Conservation (phyloP, 1,140 invertebrate species). For the Lucilia sericata region DNA sequence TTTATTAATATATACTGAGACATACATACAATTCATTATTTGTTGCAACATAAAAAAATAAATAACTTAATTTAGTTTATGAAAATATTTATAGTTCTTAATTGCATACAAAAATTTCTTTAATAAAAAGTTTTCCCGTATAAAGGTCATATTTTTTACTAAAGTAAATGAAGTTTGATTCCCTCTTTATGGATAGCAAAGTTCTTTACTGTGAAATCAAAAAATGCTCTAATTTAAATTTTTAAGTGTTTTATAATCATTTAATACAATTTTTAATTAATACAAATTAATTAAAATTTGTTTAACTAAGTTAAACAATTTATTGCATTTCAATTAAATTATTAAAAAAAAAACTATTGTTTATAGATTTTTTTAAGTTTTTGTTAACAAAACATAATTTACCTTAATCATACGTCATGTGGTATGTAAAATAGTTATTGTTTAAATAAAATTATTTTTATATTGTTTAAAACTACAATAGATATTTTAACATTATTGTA, state of each 20-base stretch:
- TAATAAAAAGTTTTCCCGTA: not conserved
- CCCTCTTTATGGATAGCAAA: too few relatives aligned
- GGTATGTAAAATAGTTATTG: not conserved
- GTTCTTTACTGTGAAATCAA: too few relatives aligned
- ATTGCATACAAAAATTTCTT: too few relatives aligned
- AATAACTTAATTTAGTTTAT: not conserved
- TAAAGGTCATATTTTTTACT: not conserved
- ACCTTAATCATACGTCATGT: not conserved
- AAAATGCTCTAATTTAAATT: too few relatives aligned
- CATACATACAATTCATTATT: not conserved
- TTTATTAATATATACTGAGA: not conserved
- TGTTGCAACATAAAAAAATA: not conserved
- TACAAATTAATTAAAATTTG: not conserved
- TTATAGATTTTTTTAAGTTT: not conserved
- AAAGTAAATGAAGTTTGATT: too few relatives aligned
- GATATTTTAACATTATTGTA: too few relatives aligned
- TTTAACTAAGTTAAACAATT: not conserved
- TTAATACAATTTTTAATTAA: not conserved
- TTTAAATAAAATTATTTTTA: not conserved
- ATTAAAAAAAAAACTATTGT: not conserved
- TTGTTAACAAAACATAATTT: not conserved
- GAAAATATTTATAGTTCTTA: too few relatives aligned
- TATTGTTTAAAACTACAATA: not conserved
- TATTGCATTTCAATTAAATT: not conserved
- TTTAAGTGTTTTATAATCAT: too few relatives aligned